These are phyloP conservation scores for Drymodes brunneopygia DNA, from an alignment of 2,113 vertebrate species.

Conservation along the genomic window DNA sequence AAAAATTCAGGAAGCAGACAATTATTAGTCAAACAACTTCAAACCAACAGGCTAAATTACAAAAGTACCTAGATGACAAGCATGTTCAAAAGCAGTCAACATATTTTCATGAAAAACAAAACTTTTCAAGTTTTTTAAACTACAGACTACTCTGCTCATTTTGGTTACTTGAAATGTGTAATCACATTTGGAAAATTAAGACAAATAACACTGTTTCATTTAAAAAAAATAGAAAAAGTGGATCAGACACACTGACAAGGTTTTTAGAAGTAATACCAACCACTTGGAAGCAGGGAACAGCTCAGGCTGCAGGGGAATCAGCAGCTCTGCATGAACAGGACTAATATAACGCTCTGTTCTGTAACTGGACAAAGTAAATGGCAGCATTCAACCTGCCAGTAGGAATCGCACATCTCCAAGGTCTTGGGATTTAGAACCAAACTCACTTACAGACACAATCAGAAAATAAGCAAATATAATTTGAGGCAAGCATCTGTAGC, in stretches of 20 bases:
- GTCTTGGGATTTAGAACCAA: background rate
- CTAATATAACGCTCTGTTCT: slow-evolving; percentile 52
- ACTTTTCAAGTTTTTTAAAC: background rate
- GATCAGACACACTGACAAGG: background rate
- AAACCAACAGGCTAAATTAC: background rate
- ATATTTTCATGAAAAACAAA: background rate
- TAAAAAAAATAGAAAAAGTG: background rate
- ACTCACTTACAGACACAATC: background rate
- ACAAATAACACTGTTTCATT: background rate
- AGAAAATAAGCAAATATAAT: background rate
- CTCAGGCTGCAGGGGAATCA: slow-evolving; percentile 69
- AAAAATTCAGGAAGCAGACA: background rate
- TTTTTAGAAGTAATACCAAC: slow-evolving; percentile 14
- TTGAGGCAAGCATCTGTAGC: background rate
- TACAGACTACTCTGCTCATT: background rate
- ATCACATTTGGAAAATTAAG: background rate
- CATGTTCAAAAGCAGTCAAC: background rate
- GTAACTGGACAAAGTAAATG: slow-evolving; percentile 67
- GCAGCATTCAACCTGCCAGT: background rate
- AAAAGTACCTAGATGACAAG: background rate
- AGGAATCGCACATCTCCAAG: background rate
- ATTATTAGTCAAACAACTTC: background rate
- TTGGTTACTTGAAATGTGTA: background rate
- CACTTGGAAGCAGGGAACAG: slow-evolving; percentile 55
- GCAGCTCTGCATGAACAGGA: slow-evolving; percentile 55